phyloP scores from a whole-genome alignment of 2,888 invertebrate species.

The Dynastes maya region DNA sequence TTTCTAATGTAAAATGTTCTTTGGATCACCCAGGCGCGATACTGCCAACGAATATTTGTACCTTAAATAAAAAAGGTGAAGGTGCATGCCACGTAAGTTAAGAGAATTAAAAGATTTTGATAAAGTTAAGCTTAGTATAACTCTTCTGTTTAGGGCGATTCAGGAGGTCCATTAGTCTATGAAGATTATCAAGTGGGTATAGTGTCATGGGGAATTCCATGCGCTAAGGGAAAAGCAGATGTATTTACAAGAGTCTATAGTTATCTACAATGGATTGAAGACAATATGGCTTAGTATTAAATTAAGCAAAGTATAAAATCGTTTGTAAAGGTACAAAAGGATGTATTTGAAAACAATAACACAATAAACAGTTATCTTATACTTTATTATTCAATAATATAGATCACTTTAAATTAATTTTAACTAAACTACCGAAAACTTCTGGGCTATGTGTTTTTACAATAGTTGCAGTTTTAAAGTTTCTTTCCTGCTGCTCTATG shows the following conservation, averaged over 20 bases:
- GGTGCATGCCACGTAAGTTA: constrained; percentile 61
- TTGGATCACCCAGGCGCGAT: constrained; percentile 59
- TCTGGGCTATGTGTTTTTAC: constrained; percentile 20
- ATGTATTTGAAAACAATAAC: neutral
- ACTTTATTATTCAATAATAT: constrained; percentile 1
- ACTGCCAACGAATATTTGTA: constrained; percentile 57
- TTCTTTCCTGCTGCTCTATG: constrained; percentile 16
- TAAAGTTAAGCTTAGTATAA: neutral
- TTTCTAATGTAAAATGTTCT: constrained; percentile 72
- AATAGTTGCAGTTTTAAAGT: constrained; percentile 23
- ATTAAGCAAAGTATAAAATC: neutral
- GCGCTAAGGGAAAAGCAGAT: constrained; percentile 69
- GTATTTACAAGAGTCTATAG: constrained; percentile 69
- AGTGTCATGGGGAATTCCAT: constrained; percentile 71
- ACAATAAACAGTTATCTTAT: constrained; percentile 1
- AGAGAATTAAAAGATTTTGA: neutral
- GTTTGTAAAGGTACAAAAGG: neutral
- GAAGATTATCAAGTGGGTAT: constrained; percentile 73
- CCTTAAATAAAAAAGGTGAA: constrained; percentile 60
- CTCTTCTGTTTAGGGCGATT: constrained; percentile 66
- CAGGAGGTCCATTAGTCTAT: constrained; percentile 74
- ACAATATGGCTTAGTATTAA: constrained; percentile 35
- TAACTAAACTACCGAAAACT: constrained; percentile 43
- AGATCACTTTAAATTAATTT: constrained; percentile 22
- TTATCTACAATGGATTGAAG: constrained; percentile 68